These are phyloP conservation scores for Pandion haliaetus DNA, from an alignment of 2,113 vertebrate genomes.

Conservation along the genomic window DNA sequence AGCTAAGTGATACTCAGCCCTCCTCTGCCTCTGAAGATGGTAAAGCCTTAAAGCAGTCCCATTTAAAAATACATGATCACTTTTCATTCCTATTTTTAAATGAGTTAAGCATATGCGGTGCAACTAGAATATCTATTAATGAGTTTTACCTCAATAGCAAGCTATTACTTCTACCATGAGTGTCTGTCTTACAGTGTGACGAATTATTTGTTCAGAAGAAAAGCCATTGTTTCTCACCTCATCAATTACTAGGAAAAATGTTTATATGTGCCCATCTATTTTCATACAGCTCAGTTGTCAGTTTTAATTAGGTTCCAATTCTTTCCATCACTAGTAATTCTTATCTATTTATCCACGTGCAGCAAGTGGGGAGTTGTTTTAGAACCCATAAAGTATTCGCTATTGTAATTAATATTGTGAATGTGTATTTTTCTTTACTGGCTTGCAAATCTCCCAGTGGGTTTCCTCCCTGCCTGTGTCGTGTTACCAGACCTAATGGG, in stretches of 20 bases:
- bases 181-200: neutral
- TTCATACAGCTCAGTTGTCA: conserved; percentile 28
- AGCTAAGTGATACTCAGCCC: neutral
- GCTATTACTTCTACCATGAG: neutral
- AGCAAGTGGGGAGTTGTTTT: conserved; percentile 33
- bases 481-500: conserved; percentile 4
- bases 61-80: neutral
- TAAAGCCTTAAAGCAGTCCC: neutral
- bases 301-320: conserved; percentile 52
- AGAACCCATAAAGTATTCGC: neutral
- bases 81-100: neutral
- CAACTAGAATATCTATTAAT: neutral
- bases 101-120: neutral
- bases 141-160: neutral
- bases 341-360: conserved; percentile 48
- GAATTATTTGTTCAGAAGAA: conserved; percentile 30
- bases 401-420: conserved; percentile 51
- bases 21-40: neutral
- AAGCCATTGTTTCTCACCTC: conserved; percentile 29
- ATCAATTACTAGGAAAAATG: conserved; percentile 39
- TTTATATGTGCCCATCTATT: conserved; percentile 41
- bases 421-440: conserved; percentile 38
- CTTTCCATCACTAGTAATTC: conserved; percentile 32
- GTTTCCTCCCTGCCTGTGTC: conserved; percentile 7
- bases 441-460: conserved; percentile 25